Conservation (phyloP, 2,797 vertebrate species). For the Falco naumanni region DNA sequence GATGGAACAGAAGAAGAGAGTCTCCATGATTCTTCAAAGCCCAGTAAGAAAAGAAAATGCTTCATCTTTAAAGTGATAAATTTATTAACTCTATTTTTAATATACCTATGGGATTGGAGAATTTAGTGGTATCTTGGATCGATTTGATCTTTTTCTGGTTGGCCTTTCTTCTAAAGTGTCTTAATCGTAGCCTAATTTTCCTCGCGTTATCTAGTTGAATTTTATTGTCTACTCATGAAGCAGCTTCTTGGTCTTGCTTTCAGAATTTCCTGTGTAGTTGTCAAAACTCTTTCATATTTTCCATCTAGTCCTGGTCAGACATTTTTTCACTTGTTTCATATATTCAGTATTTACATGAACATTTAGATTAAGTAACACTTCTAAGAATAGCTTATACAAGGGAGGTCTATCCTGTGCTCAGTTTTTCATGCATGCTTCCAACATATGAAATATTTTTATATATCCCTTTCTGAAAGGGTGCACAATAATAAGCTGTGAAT, state of each 20-base stretch:
- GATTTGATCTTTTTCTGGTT: background rate
- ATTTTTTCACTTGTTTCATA: background rate
- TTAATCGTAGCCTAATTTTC: background rate
- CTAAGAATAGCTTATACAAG: background rate
- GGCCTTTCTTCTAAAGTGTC: background rate
- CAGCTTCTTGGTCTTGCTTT: background rate
- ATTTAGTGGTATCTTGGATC: background rate
- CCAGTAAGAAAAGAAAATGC: conserved; percentile 82
- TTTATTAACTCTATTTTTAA: background rate
- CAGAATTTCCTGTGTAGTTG: background rate
- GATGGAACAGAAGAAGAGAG: conserved; percentile 99
- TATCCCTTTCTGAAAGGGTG: background rate
- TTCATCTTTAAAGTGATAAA: background rate
- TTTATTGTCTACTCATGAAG: background rate
- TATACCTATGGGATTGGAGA: background rate
- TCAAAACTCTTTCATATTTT: background rate
- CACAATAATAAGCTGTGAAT: background rate
- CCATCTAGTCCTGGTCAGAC: background rate
- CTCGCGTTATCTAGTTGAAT: background rate
- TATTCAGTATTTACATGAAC: background rate
- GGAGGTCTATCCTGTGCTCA: background rate
- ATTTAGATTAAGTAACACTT: background rate
- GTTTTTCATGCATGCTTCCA: background rate
- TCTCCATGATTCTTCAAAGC: conserved; percentile 99
- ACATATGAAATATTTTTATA: background rate